Evolutionary conservation across 2,113 vertebrate genomes (phyloP), one percentile per base, ranked within the genome.

Genomic region (Lates calcarifer): DNA sequence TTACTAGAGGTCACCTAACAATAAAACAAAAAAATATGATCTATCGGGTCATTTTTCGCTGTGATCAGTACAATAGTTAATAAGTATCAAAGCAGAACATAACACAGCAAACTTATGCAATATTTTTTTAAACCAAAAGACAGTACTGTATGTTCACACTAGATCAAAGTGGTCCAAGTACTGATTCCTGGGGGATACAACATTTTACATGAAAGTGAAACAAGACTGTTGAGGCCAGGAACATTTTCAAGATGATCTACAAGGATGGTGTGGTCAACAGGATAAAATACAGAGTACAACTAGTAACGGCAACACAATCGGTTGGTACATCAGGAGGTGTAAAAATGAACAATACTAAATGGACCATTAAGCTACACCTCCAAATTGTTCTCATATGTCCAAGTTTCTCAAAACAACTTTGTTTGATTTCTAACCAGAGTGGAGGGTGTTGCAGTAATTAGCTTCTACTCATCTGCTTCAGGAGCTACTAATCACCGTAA

Each of bases 391-490:
- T 37, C 28, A n/a, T 18, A 31, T 39, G 15, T 80, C 66, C 45
- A 51, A 28, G 37, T 76, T 72, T 77, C 57, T 79, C n/a, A 61
- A 78, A 87, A 73, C 64, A 86, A 55, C 31, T 9, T 51, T n/a
- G 43, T 74, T 86, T 70, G 6, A 78, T 74, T 73, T 84, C 58
- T 67, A 31, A 63, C 51, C 63, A 51, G 22, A 49, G 26, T 65
- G 51, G 9, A 87, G 35, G 14, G 41, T 76, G 75, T 85, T 74
- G 41, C 29, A 61, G 70, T 87, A 90, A 91, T 93, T 87, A 89
- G 75, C 35, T 64, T 35, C 53, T 55, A n/a, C 49, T 77, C 53
- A 75, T 83, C 63, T 76, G 63, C 43, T 79, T 68, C 56, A 56
- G 26, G 55, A 86, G 66, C 56, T 41, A 62, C 66, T 90, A 84